phyloP scores from a whole-genome alignment of 2,113 vertebrate species.

The Asarcornis scutulata region DNA sequence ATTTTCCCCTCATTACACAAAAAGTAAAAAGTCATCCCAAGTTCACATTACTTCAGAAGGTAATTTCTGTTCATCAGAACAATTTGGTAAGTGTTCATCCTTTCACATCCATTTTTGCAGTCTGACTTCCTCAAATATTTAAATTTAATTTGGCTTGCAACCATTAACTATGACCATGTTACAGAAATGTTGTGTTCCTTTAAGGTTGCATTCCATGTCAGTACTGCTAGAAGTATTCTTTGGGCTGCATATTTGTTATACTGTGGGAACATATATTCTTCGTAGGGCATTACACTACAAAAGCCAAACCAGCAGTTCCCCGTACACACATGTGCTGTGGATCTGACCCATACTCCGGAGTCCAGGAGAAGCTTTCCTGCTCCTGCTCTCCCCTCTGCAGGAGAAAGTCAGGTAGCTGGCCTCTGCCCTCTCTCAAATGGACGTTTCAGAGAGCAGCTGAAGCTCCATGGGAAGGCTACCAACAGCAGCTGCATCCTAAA shows the following conservation, averaged over 20 bases:
- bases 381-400: neutral
- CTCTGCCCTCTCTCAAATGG: neutral
- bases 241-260: neutral
- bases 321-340: accelerated
- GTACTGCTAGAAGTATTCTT: neutral
- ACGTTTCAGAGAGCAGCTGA: neutral
- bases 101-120: neutral
- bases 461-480: neutral
- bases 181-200: neutral
- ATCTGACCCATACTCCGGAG: accelerated
- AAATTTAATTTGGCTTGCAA: slow-evolving; percentile 5
- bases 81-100: slow-evolving; percentile 10
- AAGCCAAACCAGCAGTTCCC: neutral
- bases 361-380: accelerated
- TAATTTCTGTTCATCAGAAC: slow-evolving; percentile 55
- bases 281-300: neutral
- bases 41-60: slow-evolving; percentile 55
- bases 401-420: too few species aligned
- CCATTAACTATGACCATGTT: neutral
- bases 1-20: slow-evolving; percentile 27
- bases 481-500: accelerated
- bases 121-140: slow-evolving; percentile 42
- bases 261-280: neutral
- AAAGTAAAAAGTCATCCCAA: slow-evolving; percentile 53
- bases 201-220: neutral